Evolutionary conservation across 2,888 invertebrate species (phyloP).

Genomic region (Antheraea yamamai): DNA sequence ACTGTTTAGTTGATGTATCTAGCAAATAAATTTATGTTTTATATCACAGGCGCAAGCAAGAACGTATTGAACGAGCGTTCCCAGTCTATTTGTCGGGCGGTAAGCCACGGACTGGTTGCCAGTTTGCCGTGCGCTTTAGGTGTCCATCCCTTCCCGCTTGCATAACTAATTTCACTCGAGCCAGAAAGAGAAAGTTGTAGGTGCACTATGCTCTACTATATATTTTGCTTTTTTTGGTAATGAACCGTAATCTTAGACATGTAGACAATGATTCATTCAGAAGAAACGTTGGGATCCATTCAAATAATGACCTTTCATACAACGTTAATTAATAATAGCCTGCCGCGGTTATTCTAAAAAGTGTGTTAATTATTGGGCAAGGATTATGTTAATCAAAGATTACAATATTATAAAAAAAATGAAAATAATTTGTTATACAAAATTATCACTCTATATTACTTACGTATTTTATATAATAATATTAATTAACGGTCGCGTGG

Average conservation of each 20-base stretch:
- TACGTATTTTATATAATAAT: too few relatives aligned
- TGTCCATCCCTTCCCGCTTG: background rate
- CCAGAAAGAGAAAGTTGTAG: conserved; percentile 34
- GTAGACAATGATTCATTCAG: conserved; percentile 24
- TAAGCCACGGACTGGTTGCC: conserved; percentile 42
- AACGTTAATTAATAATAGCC: background rate
- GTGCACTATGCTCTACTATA: background rate
- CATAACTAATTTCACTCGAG: conserved; percentile 34
- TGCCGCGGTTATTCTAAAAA: background rate
- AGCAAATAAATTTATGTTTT: conserved; percentile 10
- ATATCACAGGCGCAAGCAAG: conserved; percentile 28
- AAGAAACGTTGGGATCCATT: conserved; percentile 10
- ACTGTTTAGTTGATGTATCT: background rate
- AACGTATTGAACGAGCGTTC: conserved; percentile 34
- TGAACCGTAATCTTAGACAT: conserved; percentile 29
- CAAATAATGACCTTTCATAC: background rate
- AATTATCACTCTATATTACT: too few relatives aligned
- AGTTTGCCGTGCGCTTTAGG: background rate
- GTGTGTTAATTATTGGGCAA: background rate
- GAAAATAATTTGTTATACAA: too few relatives aligned
- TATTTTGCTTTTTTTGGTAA: background rate
- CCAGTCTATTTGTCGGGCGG: conserved; percentile 39
- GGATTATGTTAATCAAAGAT: too few relatives aligned
- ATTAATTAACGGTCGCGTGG: too few relatives aligned
- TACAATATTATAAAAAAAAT: too few relatives aligned